Evolutionary conservation across 2,113 vertebrate genomes (phyloP), one percentile per base, ranked within the genome.

Genomic region (Camelus dromedarius): DNA sequence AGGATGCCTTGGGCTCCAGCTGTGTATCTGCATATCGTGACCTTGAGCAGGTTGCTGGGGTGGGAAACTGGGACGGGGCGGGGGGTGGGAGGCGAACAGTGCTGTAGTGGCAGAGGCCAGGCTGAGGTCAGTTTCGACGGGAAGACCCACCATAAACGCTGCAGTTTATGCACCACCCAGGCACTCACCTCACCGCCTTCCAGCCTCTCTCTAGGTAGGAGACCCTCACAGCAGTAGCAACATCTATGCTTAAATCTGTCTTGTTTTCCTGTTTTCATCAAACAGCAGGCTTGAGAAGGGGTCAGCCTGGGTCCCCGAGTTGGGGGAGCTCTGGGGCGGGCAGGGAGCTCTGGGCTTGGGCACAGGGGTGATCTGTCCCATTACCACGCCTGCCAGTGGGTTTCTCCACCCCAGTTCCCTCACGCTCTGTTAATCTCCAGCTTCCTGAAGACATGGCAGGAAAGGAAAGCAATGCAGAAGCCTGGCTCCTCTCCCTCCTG

Each of bases 281-380:
- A 50, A 58, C 11, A 46, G 1, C 8, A 67, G 19, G 14, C 9
- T 50, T 46, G 10, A 38, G 64, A 50, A 87, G 22, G 38, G 38
- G 38, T 42, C 38, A 42, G 14, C 64, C 20, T 64, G 69, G 18
- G 32, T 76, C 24, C 6, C 13, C 6, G 26, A 60, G 5, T 8
- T 42, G 69, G 32, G 5, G 32, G 50, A 13, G 5, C 12, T 20
- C 15, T 26, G 11, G 0, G 14, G 26, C 8, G 9, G n/a, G 22
- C 22, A 83, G 35, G 54, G 7, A 35, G 1, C 19, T 62, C 19
- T 6, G 52, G 0, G 0, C 5, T 19, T 1, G 1, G n/a, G 54
- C 5, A 54, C 6, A 64, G 19, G 14, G 42, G 6, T 11, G 46
- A 30, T 0, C 2, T 13, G 56, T 85, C 15, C 4, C 6, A 9